phyloP scores from a whole-genome alignment of 2,113 vertebrate genomes.

The Clupea harengus region DNA sequence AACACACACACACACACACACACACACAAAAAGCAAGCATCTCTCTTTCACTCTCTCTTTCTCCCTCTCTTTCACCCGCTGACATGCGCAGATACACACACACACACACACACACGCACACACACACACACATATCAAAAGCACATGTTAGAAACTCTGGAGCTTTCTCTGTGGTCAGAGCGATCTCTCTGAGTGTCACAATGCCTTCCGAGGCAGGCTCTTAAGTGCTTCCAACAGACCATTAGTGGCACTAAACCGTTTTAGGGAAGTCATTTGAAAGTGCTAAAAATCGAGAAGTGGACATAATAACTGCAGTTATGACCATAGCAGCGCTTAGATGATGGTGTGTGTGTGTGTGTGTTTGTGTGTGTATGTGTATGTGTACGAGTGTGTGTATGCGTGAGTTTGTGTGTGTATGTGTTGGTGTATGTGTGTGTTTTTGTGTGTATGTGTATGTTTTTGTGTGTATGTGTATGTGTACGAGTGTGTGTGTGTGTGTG shows the following conservation, averaged over 20 bases:
- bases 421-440: no score
- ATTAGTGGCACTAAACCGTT: constrained; percentile 68
- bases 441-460: no score
- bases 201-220: constrained; percentile 61
- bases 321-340: neutral
- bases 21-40: neutral
- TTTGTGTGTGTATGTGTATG: neutral
- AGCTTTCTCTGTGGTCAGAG: constrained; percentile 54
- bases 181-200: constrained; percentile 58
- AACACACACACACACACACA: neutral
- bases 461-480: neutral
- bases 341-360: neutral
- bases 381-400: neutral
- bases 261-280: constrained; percentile 63
- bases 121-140: constrained; percentile 12
- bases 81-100: neutral
- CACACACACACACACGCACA: constrained; percentile 36
- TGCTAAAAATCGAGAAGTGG: constrained; percentile 56
- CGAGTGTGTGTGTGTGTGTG: neutral
- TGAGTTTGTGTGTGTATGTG: no score
- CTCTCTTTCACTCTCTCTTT: neutral
- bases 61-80: neutral
- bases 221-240: constrained; percentile 69
- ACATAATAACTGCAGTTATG: constrained; percentile 52
- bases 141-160: constrained; percentile 20